Base-by-base conservation (phyloP, 2,797 vertebrate species). In the Macrochelys suwanniensis region DNA sequence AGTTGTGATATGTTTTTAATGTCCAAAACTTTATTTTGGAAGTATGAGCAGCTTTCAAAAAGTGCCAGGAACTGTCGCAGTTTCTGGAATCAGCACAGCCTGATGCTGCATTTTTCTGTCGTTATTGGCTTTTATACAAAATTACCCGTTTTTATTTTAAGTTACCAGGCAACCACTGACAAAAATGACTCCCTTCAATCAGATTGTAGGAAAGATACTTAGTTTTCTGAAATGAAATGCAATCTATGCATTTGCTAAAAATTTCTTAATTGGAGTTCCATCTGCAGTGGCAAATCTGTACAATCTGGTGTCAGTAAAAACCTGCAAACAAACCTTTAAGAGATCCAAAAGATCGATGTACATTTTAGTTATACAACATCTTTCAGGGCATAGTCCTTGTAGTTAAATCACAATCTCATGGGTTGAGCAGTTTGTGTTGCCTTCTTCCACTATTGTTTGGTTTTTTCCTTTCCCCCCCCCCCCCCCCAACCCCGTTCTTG, bases 1-100 rank as follows among this genome's bases (percentile, higher is more conserved):
- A 3, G 80, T 95, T 88, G 54, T 89, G 51, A 84, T 85, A 86
- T 89, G 26, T 90, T 93, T 84, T 90, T 79, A 89, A 88, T 91
- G 0, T 25, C 37, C 37, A 42, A 42, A 42, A 42, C 37, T 51
- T 85, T 96, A 7, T 80, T 94, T 92, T 91, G 82, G 51, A 94
- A 71, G 5, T 45, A 79, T 90, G 82, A 1, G 0, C 5, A 80
- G 19, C 76, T 96, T 76, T 5, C 76, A 82, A 76, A n/a, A 95
- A 93, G 56, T 33, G n/a, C 56, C 47, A 49, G 71, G 47, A 76
- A 47, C 25, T 28, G 71, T 25, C 26, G 12, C 45, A 21, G 90
- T 19, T 84, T 95, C 82, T 93, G 68, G 89, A 95, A 92, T 82
- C 50, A 15, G 25, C 85, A 51, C 76, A 54, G 65, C 25, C 31